Percentiles rank a stretch among this genome's conserved stretches.
These are phyloP conservation scores for Coilia nasus DNA, from an alignment of 2,797 vertebrate genomes.

Conservation along the genomic window DNA sequence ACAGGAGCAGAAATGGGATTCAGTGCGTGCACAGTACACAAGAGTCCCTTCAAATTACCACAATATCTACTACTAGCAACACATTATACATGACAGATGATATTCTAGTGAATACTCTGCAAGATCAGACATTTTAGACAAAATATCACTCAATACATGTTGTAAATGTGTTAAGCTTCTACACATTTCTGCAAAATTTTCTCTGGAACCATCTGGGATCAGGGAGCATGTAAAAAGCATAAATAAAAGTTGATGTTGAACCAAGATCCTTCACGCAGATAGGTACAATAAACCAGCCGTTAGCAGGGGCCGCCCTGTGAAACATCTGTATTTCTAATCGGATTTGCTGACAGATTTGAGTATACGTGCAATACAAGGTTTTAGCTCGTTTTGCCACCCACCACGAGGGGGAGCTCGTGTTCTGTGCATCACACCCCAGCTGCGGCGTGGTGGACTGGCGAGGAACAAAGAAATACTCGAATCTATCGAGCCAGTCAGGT, in stretches of 20 bases:
- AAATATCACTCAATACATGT: too few relatives aligned
- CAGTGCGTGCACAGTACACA: background rate
- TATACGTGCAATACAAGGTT: constrained; percentile 51
- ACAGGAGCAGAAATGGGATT: constrained; percentile 31
- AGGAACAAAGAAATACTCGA: constrained; percentile 73
- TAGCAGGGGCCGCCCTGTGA: background rate
- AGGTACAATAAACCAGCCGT: background rate
- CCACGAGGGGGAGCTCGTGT: constrained; percentile 67
- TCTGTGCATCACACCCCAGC: constrained; percentile 39
- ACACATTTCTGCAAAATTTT: background rate
- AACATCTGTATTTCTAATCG: constrained; percentile 25
- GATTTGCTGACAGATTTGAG: constrained; percentile 4
- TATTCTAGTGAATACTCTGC: too few relatives aligned
- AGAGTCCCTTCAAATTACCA: background rate
- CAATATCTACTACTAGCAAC: too few relatives aligned
- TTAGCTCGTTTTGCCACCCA: constrained; percentile 23
- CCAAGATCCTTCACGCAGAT: background rate
- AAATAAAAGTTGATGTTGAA: background rate
- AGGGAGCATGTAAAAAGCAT: background rate
- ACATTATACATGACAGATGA: too few relatives aligned
- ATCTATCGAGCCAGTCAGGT: constrained; percentile 12
- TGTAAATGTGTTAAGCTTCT: background rate
- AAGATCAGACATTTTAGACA: too few relatives aligned
- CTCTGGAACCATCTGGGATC: background rate
- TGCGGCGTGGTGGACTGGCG: constrained; percentile 20